phyloP scores from a whole-genome alignment of 1,140 invertebrate species.

The Nautilus pompilius region DNA sequence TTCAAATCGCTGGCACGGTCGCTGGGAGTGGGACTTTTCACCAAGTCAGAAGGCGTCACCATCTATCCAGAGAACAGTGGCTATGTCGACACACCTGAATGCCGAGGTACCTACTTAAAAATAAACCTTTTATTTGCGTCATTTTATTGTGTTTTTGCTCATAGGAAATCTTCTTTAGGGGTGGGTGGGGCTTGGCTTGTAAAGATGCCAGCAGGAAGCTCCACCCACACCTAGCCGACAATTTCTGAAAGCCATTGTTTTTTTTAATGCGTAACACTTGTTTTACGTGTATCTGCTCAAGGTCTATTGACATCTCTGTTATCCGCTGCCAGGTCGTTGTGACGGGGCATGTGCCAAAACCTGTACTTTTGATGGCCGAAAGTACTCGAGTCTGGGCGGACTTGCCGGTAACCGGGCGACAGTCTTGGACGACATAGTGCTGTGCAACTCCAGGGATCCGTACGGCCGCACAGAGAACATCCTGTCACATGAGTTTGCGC shows the following conservation, averaged over 20 bases:
- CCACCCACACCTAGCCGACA: too few species aligned
- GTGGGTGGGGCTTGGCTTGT: too few species aligned
- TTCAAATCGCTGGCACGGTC: constrained; percentile 11
- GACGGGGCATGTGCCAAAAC: constrained; percentile 23
- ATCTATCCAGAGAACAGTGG: constrained; percentile 19
- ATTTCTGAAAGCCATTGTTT: too few species aligned
- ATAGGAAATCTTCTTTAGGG: too few species aligned
- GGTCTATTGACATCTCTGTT: too few species aligned
- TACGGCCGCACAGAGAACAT: constrained; percentile 31
- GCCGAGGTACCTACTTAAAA: constrained; percentile 13
- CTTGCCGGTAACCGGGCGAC: constrained; percentile 18
- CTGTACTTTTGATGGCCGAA: constrained; percentile 40
- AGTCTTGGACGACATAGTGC: constrained; percentile 33
- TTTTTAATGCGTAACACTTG: too few species aligned
- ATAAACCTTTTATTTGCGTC: too few species aligned
- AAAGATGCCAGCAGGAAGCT: too few species aligned
- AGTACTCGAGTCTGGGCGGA: constrained; percentile 25
- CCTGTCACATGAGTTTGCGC: constrained; percentile 39
- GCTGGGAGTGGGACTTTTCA: constrained; percentile 16
- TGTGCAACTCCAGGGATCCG: constrained; percentile 35
- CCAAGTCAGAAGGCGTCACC: constrained; percentile 11
- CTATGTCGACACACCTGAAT: constrained; percentile 11
- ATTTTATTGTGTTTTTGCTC: too few species aligned
- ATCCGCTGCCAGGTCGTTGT: constrained; percentile 31
- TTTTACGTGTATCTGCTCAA: too few species aligned